Percentiles rank a stretch among this genome's conserved stretches.
These are phyloP conservation scores for Escarpia spicata DNA, from an alignment of 2,888 invertebrate genomes.

Conservation along the genomic window DNA sequence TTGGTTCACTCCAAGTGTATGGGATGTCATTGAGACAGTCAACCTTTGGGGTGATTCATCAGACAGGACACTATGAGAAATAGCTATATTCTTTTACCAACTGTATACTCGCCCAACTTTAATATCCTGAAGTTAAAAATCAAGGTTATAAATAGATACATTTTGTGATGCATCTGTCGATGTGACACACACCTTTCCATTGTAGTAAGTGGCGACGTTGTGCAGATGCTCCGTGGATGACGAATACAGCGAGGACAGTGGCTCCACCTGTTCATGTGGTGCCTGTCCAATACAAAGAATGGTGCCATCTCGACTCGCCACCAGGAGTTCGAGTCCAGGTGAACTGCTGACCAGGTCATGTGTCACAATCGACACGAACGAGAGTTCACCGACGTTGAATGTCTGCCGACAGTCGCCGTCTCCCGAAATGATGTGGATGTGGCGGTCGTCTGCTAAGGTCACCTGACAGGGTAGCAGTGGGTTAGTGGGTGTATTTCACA, in stretches of 20 bases:
- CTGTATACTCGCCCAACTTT: too few species aligned
- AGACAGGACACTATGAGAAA: too few species aligned
- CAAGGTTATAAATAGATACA: too few species aligned
- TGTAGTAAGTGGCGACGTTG: neutral
- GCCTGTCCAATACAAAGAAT: conserved; percentile 54
- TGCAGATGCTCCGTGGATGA: neutral
- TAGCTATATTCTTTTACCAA: too few species aligned
- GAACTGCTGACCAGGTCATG: conserved; percentile 54
- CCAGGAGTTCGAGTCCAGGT: conserved; percentile 55
- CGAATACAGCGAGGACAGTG: neutral
- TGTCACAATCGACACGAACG: conserved; percentile 56
- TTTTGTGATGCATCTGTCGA: neutral
- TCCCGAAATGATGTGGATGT: conserved; percentile 53
- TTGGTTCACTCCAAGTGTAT: too few species aligned
- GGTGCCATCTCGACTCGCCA: conserved; percentile 59
- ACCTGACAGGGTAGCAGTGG: conserved; percentile 25
- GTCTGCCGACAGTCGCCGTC: conserved; percentile 52
- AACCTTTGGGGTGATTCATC: too few species aligned
- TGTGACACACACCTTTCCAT: neutral
- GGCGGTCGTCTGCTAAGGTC: conserved; percentile 52
- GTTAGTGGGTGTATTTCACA: too few species aligned
- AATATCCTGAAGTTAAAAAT: neutral
- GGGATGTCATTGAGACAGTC: too few species aligned
- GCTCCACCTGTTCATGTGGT: neutral
- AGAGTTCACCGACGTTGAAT: conserved; percentile 54